Evolutionary conservation across 2,113 vertebrate species (phyloP).

Genomic region (Podilymbus podiceps): DNA sequence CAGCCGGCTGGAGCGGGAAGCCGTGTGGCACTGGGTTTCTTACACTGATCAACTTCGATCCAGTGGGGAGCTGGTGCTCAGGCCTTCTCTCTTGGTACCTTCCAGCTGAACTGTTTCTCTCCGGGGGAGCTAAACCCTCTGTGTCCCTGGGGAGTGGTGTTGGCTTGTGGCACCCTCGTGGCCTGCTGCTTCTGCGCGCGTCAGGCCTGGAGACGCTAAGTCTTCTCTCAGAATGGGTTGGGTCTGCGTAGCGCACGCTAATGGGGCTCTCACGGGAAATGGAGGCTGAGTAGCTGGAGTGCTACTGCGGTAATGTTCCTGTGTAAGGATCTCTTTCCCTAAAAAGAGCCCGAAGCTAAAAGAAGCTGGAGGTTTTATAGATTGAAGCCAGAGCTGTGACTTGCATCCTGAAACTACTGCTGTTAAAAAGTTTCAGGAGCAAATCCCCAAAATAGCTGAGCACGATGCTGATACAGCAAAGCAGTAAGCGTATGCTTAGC

Average conservation of each 20-base stretch:
- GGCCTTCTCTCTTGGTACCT: background rate
- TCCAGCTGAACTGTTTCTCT: background rate
- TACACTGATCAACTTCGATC: rapidly evolving
- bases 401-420: slow-evolving; percentile 36
- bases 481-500: background rate
- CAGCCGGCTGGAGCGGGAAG: background rate
- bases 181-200: background rate
- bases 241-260: background rate
- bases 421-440: slow-evolving; percentile 13
- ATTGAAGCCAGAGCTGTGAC: background rate
- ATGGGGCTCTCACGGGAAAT: background rate
- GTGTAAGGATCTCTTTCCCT: background rate
- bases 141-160: background rate
- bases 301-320: background rate
- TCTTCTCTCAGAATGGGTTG: background rate
- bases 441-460: slow-evolving; percentile 50
- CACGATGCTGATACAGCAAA: slow-evolving; percentile 9
- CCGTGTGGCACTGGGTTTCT: background rate
- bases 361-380: background rate
- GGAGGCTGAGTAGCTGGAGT: slow-evolving; percentile 25
- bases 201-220: background rate
- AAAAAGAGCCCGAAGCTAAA: background rate
- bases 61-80: background rate
- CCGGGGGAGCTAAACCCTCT: background rate
- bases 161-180: background rate